Conservation (phyloP, 2,888 invertebrate genomes). For the Tanytarsus gracilentus region DNA sequence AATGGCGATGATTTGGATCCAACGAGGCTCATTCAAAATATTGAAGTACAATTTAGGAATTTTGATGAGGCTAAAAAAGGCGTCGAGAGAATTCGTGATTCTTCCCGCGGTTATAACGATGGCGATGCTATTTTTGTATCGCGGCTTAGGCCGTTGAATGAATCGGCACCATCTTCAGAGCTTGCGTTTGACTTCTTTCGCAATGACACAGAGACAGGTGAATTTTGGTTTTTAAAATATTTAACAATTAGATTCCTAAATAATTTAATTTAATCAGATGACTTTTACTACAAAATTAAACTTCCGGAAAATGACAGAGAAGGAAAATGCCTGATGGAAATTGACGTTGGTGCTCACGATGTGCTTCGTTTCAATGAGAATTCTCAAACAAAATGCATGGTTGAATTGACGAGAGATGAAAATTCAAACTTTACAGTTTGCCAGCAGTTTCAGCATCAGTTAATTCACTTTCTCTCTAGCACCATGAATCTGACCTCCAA, state of each 20-base stretch:
- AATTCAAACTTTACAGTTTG: background rate
- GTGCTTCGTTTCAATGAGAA: conserved; percentile 7
- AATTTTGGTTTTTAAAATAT: too few species aligned
- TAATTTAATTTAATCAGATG: too few species aligned
- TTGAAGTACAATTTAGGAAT: conserved; percentile 1
- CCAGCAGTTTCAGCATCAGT: conserved; percentile 6
- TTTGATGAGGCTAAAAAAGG: background rate
- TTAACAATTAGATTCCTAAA: too few species aligned
- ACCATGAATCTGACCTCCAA: conserved; percentile 8
- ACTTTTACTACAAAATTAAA: background rate
- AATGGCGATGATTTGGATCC: background rate
- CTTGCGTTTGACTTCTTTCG: conserved; percentile 4
- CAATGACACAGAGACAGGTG: background rate
- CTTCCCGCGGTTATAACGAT: conserved; percentile 8
- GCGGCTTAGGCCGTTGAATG: background rate
- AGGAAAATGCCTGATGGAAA: conserved; percentile 3
- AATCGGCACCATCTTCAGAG: background rate
- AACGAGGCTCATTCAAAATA: conserved; percentile 9
- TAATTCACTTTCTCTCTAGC: background rate
- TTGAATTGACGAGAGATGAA: background rate
- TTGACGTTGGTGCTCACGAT: background rate
- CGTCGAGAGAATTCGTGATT: background rate
- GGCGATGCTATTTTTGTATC: background rate
- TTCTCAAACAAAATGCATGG: background rate
- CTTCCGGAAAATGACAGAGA: conserved; percentile 8